Evolutionary conservation across 1,140 invertebrate species (phyloP), one percentile per base, ranked within the genome.

Genomic region (Sitodiplosis mosellana): DNA sequence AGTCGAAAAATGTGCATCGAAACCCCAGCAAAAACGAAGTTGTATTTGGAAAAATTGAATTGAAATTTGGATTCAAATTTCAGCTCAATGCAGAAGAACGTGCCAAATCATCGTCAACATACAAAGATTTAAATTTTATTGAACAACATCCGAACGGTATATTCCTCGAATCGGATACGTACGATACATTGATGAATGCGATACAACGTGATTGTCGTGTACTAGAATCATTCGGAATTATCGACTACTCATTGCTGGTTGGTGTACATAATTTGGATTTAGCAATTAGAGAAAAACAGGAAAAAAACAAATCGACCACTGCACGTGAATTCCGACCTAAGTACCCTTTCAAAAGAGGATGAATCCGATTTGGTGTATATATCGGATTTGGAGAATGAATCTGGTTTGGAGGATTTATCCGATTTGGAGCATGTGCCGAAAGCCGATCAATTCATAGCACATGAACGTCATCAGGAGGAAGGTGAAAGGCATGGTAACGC

Each of bases 181-280:
- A n/a, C n/a, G n/a, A n/a, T n/a, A n/a, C n/a, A n/a, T n/a, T n/a
- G 40, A 79, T 95, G 11, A 93, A 93, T 69, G 96, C 93, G 34
- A 88, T 99, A 59, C 83, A 92, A 64, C 73, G 93, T 55, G 95
- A 99, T 67, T 97, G 93, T 69, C 72, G 92, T 49, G 94, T 96
- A 3, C 69, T 98, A 56, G 90, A 97, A 69, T 94, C 89, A 63
- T 98, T 98, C 69, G 95, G 96, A 75, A 98, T 98, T 55, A 99
- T 98, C 94, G 94, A 99, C 68, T 98, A 96, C 68, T 94, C 89
- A 52, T 73, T 97, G 48, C 74, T 99, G 38, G 78, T 99, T 46
- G 92, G 91, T 40, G 84, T 98, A 52, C 92, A 97, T 64, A 94
- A n/a, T n/a, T n/a, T n/a, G n/a, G n/a, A n/a, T n/a, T n/a, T n/a